Base-by-base conservation (phyloP, 2,113 vertebrate species). In the Peromyscus leucopus region DNA sequence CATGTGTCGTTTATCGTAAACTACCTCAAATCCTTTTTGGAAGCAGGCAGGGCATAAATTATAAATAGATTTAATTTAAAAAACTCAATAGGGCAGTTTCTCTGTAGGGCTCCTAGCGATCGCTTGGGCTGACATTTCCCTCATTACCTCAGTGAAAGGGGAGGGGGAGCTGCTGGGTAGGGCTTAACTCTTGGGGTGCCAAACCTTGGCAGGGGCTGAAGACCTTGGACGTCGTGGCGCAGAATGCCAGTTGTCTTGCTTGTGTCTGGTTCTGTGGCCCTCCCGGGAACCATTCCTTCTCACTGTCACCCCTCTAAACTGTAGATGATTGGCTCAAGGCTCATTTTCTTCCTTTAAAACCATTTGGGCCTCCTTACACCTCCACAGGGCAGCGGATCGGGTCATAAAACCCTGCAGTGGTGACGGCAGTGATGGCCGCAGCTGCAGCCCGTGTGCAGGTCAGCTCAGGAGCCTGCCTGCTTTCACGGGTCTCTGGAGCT, bases 321-420 rank as follows among this genome's bases (percentile, higher is more conserved):
- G 6, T 16, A 75, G 24, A 2, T 28, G 51, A 78, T 96, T 65
- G 59, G 31, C 5, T 78, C 89, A 89, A 97, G 91, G 91, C 89
- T 75, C 79, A 87, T 80, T 96, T 95, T 86, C 83, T 89, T 93
- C 95, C 80, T 33, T 96, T 87, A 93, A 96, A 97, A 97, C 96
- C 90, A 69, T 93, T 92, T 88, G 87, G 97, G 98, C 42, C 63
- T 67, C 97, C 98, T 97, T 94, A 91, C 80, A 96, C 95, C 92
- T 98, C 96, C 85, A 55, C 86, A 85, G 97, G 89, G 97, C 95
- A 94, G 95, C 88, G 95, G 97, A 95, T 94, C 96, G 95, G 98
- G 97, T 96, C 97, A 95, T 96, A 95, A 98, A 97, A 95, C 95
- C 96, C 96, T 76, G 93, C 96, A 97, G 98, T 97, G 97, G 93